Conservation (phyloP, 2,797 vertebrate genomes). For the Coendou prehensilis region DNA sequence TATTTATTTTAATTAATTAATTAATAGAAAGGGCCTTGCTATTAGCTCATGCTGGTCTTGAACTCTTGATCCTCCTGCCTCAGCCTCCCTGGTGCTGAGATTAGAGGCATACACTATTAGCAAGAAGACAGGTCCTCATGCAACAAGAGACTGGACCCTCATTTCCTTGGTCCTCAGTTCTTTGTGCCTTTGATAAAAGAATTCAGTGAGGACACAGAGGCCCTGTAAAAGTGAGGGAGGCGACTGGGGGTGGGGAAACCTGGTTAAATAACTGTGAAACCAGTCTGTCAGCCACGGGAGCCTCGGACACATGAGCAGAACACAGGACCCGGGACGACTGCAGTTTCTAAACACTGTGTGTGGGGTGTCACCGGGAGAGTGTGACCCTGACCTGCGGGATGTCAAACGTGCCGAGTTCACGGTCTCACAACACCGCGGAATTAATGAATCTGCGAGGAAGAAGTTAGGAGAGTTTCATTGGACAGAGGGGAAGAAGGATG, state of each 20-base stretch:
- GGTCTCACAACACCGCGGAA: not conserved
- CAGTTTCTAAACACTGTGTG: not conserved
- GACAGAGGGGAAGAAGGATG: not conserved
- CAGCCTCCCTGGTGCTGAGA: not conserved
- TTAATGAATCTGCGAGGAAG: not conserved
- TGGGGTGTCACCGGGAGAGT: not conserved
- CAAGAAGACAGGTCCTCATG: not conserved
- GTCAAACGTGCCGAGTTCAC: not conserved
- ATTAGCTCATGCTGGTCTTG: not conserved
- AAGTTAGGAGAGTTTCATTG: not conserved
- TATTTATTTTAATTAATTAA: not conserved
- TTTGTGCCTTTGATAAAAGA: not conserved
- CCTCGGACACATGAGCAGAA: not conserved
- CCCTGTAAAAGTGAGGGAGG: not conserved
- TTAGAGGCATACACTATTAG: not conserved
- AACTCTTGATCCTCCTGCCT: not conserved
- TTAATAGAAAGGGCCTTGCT: not conserved
- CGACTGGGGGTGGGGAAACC: not conserved
- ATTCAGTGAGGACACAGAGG: not conserved
- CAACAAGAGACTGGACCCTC: not conserved
- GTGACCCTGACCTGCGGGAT: not conserved
- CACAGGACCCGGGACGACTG: not conserved
- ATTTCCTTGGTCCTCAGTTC: not conserved
- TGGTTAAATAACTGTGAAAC: not conserved
- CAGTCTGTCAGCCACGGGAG: not conserved